Conservation (phyloP, 2,113 vertebrate genomes). For the Muntiacus reevesi region DNA sequence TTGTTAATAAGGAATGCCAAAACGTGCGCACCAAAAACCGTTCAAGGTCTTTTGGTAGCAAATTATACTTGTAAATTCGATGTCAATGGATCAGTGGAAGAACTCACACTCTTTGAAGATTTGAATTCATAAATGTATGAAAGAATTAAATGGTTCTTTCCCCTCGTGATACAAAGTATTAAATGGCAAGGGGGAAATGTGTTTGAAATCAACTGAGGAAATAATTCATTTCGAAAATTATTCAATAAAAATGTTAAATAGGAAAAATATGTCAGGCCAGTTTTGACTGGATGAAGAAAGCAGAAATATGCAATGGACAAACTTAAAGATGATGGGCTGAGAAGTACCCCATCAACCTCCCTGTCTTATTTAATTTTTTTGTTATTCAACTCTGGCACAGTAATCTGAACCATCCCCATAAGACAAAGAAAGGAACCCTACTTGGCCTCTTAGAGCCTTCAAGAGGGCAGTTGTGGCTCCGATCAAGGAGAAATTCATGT, state of each 20-base stretch:
- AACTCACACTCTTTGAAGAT: constrained; percentile 70
- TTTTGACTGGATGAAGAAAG: constrained; percentile 32
- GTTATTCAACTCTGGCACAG: neutral
- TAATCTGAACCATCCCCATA: neutral
- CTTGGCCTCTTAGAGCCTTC: neutral
- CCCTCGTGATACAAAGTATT: constrained; percentile 56
- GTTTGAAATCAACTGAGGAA: constrained; percentile 66
- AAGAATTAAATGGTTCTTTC: constrained; percentile 62
- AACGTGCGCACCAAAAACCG: constrained; percentile 51
- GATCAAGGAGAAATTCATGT: constrained; percentile 41
- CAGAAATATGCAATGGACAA: neutral
- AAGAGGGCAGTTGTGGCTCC: neutral
- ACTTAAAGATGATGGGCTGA: neutral
- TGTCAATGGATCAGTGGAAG: constrained; percentile 62
- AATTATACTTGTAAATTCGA: constrained; percentile 76
- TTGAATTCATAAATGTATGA: constrained; percentile 62
- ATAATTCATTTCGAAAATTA: constrained; percentile 69
- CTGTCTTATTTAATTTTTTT: neutral
- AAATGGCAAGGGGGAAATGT: constrained; percentile 52
- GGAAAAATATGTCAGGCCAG: constrained; percentile 45
- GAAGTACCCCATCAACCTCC: neutral
- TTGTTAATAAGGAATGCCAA: constrained; percentile 67
- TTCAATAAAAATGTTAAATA: constrained; percentile 65
- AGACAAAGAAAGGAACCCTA: constrained; percentile 47
- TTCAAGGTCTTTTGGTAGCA: constrained; percentile 64